phyloP scores from a whole-genome alignment of 2,113 vertebrate species.

The Ammodramus savannarum region DNA sequence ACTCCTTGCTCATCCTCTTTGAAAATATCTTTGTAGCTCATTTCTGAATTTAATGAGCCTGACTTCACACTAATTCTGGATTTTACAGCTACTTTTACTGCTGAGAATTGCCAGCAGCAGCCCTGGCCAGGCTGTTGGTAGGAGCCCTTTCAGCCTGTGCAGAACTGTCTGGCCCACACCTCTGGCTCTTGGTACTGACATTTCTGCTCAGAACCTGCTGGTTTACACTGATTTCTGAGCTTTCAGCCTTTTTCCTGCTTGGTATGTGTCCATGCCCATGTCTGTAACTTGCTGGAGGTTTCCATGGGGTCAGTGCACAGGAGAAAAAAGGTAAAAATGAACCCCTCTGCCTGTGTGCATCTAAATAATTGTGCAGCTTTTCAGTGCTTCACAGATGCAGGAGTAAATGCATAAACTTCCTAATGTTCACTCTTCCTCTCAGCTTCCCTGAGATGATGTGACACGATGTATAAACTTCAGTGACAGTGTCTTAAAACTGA shows the following conservation, averaged over 20 bases:
- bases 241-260: neutral
- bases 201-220: neutral
- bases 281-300: neutral
- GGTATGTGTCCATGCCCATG: neutral
- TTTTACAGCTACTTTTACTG: neutral
- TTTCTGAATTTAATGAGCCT: neutral
- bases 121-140: neutral
- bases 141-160: neutral
- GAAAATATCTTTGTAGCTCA: constrained; percentile 11
- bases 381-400: rapidly evolving
- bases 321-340: neutral
- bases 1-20: neutral
- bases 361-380: neutral
- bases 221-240: neutral
- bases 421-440: neutral
- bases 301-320: neutral
- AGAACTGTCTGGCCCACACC: neutral
- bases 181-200: neutral
- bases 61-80: constrained; percentile 4
- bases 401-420: neutral
- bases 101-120: neutral
- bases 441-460: neutral
- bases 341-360: neutral
- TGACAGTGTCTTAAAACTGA: neutral
- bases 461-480: neutral